Evolutionary conservation across 2,797 vertebrate genomes (phyloP).

Genomic region (Anguilla megastoma): DNA sequence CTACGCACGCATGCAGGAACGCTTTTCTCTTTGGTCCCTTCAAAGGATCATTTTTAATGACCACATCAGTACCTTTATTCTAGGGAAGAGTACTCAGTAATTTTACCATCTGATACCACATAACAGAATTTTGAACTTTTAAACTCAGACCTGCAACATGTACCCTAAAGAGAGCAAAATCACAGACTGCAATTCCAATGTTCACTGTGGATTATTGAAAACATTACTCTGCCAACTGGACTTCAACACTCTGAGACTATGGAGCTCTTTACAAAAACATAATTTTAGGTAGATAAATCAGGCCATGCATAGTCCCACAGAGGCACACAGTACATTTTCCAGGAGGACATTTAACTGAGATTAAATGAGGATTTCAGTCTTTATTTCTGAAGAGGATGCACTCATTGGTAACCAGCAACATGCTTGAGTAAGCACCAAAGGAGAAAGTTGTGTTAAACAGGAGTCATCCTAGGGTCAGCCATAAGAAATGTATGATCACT

Average conservation of each 20-base stretch:
- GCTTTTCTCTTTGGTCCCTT: neutral
- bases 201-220: neutral
- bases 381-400: neutral
- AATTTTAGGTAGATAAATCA: neutral
- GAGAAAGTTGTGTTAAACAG: neutral
- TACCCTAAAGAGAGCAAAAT: neutral
- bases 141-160: neutral
- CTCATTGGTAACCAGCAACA: neutral
- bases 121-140: neutral
- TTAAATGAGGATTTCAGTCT: neutral
- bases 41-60: neutral
- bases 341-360: neutral
- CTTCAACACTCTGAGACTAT: neutral
- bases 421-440: neutral
- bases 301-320: neutral
- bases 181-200: neutral
- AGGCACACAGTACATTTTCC: neutral
- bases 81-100: neutral
- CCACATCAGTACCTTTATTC: neutral
- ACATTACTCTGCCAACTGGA: neutral
- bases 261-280: neutral
- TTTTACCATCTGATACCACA: neutral
- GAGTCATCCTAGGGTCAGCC: neutral
- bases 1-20: neutral
- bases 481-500: neutral